A percentile compares a stretch with the other conserved stretches of the same genome.
phyloP scores from a whole-genome alignment of 2,113 vertebrate species.

The Anser brachyrhynchus region DNA sequence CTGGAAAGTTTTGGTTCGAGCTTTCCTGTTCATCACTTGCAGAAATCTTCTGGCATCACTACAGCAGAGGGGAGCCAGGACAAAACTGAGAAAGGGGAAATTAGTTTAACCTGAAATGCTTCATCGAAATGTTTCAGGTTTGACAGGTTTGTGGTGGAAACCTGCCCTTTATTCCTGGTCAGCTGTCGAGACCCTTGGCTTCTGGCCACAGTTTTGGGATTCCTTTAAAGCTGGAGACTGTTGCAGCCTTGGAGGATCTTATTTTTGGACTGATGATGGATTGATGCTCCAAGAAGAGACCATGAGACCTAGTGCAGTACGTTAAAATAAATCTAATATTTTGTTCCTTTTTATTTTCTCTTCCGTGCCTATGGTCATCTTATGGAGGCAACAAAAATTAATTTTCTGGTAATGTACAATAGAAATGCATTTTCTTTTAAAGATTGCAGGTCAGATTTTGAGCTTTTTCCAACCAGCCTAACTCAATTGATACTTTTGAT shows the following conservation, averaged over 20 bases:
- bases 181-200: neutral
- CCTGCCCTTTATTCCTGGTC: neutral
- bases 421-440: conserved; percentile 31
- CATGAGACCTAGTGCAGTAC: neutral
- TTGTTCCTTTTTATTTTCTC: neutral
- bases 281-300: neutral
- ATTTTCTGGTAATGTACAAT: conserved; percentile 10
- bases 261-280: neutral
- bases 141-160: conserved; percentile 18
- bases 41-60: conserved; percentile 10
- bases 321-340: neutral
- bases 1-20: neutral
- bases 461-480: conserved; percentile 10
- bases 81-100: neutral
- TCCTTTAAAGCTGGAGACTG: neutral
- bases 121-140: neutral
- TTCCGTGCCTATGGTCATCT: neutral
- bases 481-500: conserved; percentile 41
- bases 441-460: conserved; percentile 18
- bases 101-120: conserved; percentile 11
- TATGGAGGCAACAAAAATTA: conserved; percentile 30
- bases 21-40: conserved; percentile 16
- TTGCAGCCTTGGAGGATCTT: neutral
- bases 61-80: neutral
- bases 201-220: neutral